phyloP scores from a whole-genome alignment of 2,888 invertebrate species.

The Harpalus rubripes region DNA sequence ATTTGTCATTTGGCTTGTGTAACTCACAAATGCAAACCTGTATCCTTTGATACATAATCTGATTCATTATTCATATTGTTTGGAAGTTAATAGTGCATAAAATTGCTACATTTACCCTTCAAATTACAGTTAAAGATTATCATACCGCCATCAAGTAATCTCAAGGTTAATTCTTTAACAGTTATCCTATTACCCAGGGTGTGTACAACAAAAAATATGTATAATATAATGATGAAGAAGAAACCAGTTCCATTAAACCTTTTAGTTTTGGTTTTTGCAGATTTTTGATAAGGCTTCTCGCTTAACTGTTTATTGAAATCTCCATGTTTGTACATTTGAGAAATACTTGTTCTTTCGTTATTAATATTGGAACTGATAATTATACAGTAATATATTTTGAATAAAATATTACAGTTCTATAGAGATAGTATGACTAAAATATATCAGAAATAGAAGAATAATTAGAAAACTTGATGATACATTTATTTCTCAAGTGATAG shows the following conservation, averaged over 20 bases:
- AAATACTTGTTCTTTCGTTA: neutral
- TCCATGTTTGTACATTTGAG: neutral
- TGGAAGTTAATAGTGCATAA: neutral
- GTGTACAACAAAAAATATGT: neutral
- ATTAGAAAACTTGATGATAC: no score
- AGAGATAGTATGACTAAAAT: neutral
- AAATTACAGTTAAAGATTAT: neutral
- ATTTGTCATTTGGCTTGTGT: no score
- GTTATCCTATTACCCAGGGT: neutral
- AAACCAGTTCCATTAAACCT: neutral
- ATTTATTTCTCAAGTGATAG: no score
- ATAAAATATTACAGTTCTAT: neutral
- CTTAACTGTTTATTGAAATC: neutral
- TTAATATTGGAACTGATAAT: neutral
- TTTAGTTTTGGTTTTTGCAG: constrained; percentile 4
- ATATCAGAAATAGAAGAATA: neutral
- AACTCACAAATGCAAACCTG: neutral
- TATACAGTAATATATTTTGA: neutral
- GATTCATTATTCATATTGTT: constrained; percentile 1
- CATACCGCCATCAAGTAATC: neutral
- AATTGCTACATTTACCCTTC: neutral
- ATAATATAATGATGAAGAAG: neutral
- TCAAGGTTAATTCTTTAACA: neutral
- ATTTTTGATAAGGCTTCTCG: neutral
- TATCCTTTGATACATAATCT: neutral